Evolutionary conservation across 1,140 invertebrate species (phyloP).

Genomic region (Coptotermes formosanus): DNA sequence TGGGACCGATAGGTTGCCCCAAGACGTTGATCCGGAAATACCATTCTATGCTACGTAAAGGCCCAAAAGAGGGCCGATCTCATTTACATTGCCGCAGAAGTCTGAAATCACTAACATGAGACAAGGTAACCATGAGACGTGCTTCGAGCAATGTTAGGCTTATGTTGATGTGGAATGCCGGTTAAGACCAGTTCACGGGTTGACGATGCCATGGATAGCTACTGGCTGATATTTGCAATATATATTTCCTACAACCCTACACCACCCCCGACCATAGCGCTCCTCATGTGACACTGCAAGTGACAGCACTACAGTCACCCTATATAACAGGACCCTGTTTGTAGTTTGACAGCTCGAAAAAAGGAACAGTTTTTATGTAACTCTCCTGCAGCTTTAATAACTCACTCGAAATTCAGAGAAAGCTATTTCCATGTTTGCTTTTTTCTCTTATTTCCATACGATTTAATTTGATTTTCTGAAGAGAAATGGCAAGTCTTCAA

Average conservation of each 20-base stretch:
- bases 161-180: background rate
- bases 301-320: background rate
- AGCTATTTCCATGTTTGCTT: background rate
- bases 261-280: background rate
- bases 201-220: background rate
- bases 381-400: background rate
- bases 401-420: background rate
- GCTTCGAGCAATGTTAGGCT: background rate
- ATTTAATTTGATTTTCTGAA: conserved; percentile 10
- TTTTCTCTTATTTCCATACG: background rate
- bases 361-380: background rate
- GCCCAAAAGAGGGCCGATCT: no score
- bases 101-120: no score
- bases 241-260: background rate
- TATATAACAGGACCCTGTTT: background rate
- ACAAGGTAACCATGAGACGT: no score
- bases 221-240: conserved; percentile 12
- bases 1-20: no score
- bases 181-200: background rate
- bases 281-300: background rate
- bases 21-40: no score
- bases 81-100: no score
- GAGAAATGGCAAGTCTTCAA: background rate
- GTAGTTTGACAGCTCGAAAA: background rate
- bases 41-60: no score